A percentile compares a stretch with the other conserved stretches of the same genome.
phyloP scores from a whole-genome alignment of 2,797 vertebrate species.

The Lagorchestes hirsutus region DNA sequence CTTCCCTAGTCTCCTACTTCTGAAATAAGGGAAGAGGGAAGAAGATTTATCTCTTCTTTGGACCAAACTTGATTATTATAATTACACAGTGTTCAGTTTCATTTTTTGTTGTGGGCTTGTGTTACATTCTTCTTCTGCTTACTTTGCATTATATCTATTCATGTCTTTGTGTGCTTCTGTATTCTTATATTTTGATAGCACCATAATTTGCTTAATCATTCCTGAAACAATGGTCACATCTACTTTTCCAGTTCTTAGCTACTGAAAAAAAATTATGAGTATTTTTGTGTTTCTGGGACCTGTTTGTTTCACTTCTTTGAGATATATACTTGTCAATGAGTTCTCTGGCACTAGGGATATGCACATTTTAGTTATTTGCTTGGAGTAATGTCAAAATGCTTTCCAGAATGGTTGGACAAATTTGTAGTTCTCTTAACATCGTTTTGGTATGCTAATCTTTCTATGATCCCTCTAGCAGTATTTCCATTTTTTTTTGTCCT shows the following conservation, averaged over 20 bases:
- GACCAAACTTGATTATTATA: neutral
- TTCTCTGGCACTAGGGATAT: neutral
- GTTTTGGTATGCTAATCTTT: neutral
- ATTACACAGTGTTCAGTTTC: neutral
- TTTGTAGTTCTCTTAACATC: neutral
- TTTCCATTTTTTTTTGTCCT: neutral
- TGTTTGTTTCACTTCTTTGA: neutral
- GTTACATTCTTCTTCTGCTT: neutral
- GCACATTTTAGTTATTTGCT: neutral
- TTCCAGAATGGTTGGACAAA: neutral
- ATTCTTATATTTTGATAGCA: neutral
- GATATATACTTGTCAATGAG: neutral
- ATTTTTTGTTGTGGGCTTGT: neutral
- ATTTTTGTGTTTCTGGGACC: neutral
- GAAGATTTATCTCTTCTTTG: neutral
- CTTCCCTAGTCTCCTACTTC: neutral
- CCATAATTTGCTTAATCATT: neutral
- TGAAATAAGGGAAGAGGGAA: neutral
- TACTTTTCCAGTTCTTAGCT: neutral
- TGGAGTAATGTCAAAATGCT: neutral
- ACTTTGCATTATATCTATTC: neutral
- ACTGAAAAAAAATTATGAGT: neutral
- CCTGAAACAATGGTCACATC: neutral
- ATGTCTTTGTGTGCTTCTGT: neutral
- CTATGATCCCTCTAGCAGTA: neutral